A percentile compares a stretch with the other conserved stretches of the same genome.
These are phyloP conservation scores for Pharmacophagus antenor DNA, from an alignment of 2,888 invertebrate species.

Conservation along the genomic window DNA sequence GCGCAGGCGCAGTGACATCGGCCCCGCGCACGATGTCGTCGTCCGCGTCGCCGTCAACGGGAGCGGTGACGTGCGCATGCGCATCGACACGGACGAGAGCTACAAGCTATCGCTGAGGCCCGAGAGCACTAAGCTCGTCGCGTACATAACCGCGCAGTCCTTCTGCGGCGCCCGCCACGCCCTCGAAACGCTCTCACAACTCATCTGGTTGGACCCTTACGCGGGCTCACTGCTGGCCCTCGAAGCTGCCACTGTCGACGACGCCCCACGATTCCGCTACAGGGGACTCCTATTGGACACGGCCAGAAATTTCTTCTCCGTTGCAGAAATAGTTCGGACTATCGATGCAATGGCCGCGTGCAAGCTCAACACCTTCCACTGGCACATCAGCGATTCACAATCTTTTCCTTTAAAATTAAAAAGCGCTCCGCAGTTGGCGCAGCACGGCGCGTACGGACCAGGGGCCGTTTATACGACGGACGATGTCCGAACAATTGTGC, in stretches of 20 bases:
- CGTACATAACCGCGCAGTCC: constrained; percentile 83
- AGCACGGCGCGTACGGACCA: constrained; percentile 92
- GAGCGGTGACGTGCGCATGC: constrained; percentile 78
- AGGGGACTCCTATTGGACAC: constrained; percentile 95
- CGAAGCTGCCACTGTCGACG: constrained; percentile 84
- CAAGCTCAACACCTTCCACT: constrained; percentile 96
- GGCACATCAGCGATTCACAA: constrained; percentile 95
- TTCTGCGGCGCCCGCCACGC: constrained; percentile 90
- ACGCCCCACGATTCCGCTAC: constrained; percentile 88
- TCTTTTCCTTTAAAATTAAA: constrained; percentile 93
- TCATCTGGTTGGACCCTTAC: constrained; percentile 89
- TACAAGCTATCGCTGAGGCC: constrained; percentile 84
- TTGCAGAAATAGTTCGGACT: constrained; percentile 85
- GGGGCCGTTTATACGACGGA: constrained; percentile 87
- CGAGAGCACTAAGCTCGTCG: constrained; percentile 74
- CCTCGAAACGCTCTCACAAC: constrained; percentile 88
- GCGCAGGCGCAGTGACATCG: constrained; percentile 46
- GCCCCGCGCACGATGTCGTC: constrained; percentile 65
- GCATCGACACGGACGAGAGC: constrained; percentile 86
- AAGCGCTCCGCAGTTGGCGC: constrained; percentile 87
- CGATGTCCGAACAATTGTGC: constrained; percentile 86
- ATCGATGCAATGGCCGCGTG: constrained; percentile 93
- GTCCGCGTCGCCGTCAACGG: constrained; percentile 79
- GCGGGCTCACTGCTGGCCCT: constrained; percentile 82
- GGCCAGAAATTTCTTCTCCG: constrained; percentile 92